Evolutionary conservation across 2,888 invertebrate species (phyloP), one percentile per base, ranked within the genome.

Genomic region (Rhamphomyia laevipes): DNA sequence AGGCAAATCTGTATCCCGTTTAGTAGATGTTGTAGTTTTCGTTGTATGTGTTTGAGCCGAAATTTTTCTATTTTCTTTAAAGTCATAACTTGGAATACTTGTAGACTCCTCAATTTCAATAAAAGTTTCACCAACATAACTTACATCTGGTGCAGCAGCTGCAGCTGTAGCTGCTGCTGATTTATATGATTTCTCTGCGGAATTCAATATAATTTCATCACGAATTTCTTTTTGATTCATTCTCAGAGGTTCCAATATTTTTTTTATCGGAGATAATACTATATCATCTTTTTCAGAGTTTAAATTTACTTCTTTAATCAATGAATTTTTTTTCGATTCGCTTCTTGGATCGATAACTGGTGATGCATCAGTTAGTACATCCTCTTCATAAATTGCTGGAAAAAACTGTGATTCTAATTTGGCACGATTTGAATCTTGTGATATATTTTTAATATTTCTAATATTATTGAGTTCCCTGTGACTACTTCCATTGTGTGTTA

Each of bases 111-210:
- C 70, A 40, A 69, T 67, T 53, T 71, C 71, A 33, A 71, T 69
- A 7, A 69, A 62, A 2, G 71, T 70, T 51, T 71, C 70, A 4
- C 70, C 71, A 31, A 71, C 67, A 51, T 71, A 71, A 42, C 67
- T 71, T 0, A 70, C 65, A 48, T 69, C 67, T n/a, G 65, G 44
- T 0, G 67, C 67, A 0, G 66, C 60, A n/a, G 64, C 57, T 58
- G 13, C 64, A 62, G 30, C 63, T 5, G 33, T 4, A n/a, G 18
- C 18, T 4, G 17, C 17, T 11, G 13, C 18, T 10, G 40, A 40
- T 11, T 40, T 40, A 12, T 27, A 27, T 9, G 23, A 9, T 27
- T 27, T 27, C 7, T 27, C 23, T 7, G 7, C 6, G 4, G 23
- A 27, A 27, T 27, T 40, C 15, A 18, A 18, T 33, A 41, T 40